Base-by-base conservation (phyloP, 2,113 vertebrate species). In the Dissostichus mawsoni region DNA sequence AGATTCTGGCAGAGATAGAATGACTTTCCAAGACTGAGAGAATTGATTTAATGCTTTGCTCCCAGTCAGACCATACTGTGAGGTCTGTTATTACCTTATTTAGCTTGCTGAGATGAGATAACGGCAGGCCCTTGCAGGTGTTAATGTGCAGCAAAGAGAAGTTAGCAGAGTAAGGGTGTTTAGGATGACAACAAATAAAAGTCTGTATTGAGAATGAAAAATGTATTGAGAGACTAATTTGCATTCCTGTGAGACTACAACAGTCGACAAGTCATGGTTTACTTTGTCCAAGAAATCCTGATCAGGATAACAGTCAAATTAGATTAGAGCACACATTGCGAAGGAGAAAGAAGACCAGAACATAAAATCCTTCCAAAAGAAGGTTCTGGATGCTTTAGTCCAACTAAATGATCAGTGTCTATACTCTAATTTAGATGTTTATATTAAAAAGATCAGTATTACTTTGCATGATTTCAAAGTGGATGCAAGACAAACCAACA, bases 1-100 rank as follows among this genome's bases (percentile, higher is more conserved):
- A 76, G 57, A 68, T 66, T 50, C n/a, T 66, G 23, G 8, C 8
- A 16, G 11, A 72, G 16, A 76, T 25, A 13, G 4, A 80, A 56
- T 67, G 62, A 84, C 66, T 50, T n/a, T 23, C 5, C 20, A 23
- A 80, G 3, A 18, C 29, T 56, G 20, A 45, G 33, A 58, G 44
- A 52, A 13, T n/a, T 53, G n/a, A 64, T 57, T 16, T 50, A 41
- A 44, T 51, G n/a, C 41, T 57, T 67, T 14, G 36, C 41, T 56
- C 2, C 14, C 33, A 50, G 18, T 51, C 29, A 10, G 18, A 57
- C 20, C 8, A 50, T 5, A 11, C 20, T 59, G 13, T 25, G 16
- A 58, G 48, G 10, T 67, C 16, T 11, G 16, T 11, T 33, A 7
- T n/a, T 23, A 14, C 11, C 13, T 20, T 45, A 47, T 47, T 14